Percentiles rank a stretch among this genome's conserved stretches.
These are phyloP conservation scores for Condylostylus longicornis DNA, from an alignment of 1,140 invertebrate species.

Conservation along the genomic window DNA sequence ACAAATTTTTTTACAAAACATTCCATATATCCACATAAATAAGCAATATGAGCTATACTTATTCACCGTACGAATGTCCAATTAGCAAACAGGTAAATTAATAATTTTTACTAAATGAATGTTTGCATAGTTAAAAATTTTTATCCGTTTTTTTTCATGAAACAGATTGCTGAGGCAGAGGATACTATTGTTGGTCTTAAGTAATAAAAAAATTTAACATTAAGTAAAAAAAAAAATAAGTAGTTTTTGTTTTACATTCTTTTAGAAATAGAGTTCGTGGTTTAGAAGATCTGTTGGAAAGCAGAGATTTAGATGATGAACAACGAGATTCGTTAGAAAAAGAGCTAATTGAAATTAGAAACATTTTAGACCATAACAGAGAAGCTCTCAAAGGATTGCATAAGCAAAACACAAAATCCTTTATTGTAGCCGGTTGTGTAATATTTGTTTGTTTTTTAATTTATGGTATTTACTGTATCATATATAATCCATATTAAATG, in stretches of 20 bases:
- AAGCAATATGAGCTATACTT: too few species aligned
- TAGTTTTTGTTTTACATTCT: too few species aligned
- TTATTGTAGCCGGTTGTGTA: constrained; percentile 9
- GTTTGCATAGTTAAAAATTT: too few species aligned
- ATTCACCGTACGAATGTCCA: too few species aligned
- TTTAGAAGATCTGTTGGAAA: not conserved
- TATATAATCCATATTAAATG: constrained; percentile 4
- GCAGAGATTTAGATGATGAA: not conserved
- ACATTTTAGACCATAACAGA: constrained; percentile 10
- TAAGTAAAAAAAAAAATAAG: too few species aligned
- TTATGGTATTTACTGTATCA: constrained; percentile 13
- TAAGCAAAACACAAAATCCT: constrained; percentile 11
- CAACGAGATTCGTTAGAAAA: constrained; percentile 6
- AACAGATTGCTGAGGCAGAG: not conserved
- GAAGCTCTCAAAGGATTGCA: constrained; percentile 8
- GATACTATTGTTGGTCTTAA: not conserved
- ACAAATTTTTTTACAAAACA: too few species aligned
- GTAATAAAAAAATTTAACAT: too few species aligned
- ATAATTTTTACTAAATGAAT: too few species aligned
- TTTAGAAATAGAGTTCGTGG: not conserved
- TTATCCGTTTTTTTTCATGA: not conserved
- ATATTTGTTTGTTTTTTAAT: constrained; percentile 12
- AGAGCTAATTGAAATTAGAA: constrained; percentile 12
- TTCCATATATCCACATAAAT: too few species aligned
- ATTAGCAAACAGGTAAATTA: too few species aligned